Evolutionary conservation across 2,113 vertebrate species (phyloP), one percentile per base, ranked within the genome.

Genomic region (Loxodonta africana): DNA sequence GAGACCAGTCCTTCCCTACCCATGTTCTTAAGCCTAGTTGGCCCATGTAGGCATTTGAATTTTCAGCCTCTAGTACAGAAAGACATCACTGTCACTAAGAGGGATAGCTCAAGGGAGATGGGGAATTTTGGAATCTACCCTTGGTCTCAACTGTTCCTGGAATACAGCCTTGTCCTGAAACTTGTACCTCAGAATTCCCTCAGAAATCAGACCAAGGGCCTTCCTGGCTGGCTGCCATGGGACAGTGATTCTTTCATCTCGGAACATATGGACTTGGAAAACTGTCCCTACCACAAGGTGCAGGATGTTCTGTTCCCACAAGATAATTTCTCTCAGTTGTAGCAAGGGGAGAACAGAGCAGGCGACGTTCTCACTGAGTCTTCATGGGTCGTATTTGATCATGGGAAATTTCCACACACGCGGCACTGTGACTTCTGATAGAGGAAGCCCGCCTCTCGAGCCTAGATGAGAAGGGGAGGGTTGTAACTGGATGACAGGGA

Each of bases 361-460:
- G 78, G 82, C 0, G 0, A 10, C 14, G 6, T 12, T 37, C 65
- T 80, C 17, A 1, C 4, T 0, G 48, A 5, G 63, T 33, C 46
- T 33, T 20, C 10, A 0, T 8, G 37, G 74, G n/a, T 73, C 17
- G 0, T 0, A 7, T 25, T 2, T 0, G 0, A 0, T 18, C 9
- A 0, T 5, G 51, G 67, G 71, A 10, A 57, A 28, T 15, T 30
- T 15, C 8, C 12, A 8, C 0, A 5, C 23, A 0, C 33, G 44
- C 69, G 18, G 25, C 17, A 0, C 51, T 63, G 18, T 83, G 41
- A 15, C 41, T 1, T 41, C 65, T 25, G 15, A 37, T 3, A 2
- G 18, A 20, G 18, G n/a, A 51, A 74, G 28, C 44, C 15, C 0
- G 0, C 44, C 23, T 51, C 30, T 33, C 30, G 21, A 44, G 46